These are phyloP conservation scores for Eptatretus atami DNA, from an alignment of 2,797 vertebrate species.

Conservation along the genomic window DNA sequence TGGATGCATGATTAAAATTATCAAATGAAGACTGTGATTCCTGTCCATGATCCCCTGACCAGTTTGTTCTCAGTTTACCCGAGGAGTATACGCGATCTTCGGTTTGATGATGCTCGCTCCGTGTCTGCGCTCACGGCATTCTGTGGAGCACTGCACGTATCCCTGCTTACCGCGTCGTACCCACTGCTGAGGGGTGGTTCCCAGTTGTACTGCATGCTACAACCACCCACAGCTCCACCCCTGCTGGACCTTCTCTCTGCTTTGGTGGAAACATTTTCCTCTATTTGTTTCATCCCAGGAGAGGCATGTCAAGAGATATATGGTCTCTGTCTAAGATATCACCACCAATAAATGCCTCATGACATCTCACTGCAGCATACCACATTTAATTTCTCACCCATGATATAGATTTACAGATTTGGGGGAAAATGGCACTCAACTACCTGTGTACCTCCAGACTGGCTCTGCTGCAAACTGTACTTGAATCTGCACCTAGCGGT, in stretches of 20 bases:
- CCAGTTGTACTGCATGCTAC: conserved; percentile 2
- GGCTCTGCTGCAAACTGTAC: conserved; percentile 84
- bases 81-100: conserved; percentile 95
- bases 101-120: conserved; percentile 90
- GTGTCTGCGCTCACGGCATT: conserved; percentile 96
- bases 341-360: neutral
- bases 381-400: neutral
- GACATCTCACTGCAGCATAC: neutral
- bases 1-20: no score
- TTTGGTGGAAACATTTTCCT: neutral
- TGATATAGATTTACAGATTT: neutral
- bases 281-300: neutral
- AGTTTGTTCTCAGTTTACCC: conserved; percentile 97
- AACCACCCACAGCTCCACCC: neutral
- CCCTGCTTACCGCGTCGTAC: conserved; percentile 42
- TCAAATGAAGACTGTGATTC: no score
- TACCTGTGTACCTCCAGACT: conserved; percentile 30
- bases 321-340: neutral
- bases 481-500: conserved; percentile 82
- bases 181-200: neutral
- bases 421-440: neutral
- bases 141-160: conserved; percentile 94
- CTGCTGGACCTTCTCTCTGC: neutral
- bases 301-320: neutral
- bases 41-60: conserved; percentile 6